Evolutionary conservation across 1,140 invertebrate species (phyloP).

Genomic region (Acromyrmex heyeri): DNA sequence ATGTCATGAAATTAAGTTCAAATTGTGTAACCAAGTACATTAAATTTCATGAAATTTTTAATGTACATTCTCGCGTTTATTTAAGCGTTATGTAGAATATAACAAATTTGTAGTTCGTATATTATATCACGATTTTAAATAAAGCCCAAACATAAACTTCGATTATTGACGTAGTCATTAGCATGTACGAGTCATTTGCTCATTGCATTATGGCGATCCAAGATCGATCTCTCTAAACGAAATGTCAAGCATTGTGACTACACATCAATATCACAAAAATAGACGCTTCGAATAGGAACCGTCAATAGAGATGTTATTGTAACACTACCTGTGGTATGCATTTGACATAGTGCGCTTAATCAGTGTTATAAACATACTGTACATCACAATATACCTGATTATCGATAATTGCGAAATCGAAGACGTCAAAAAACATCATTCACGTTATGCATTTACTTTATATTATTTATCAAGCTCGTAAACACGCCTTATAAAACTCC

Average conservation of each 20-base stretch:
- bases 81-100: background rate
- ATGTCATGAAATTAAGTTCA: too few species aligned
- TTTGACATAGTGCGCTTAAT: conserved; percentile 44
- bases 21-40: too few species aligned
- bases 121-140: conserved; percentile 17
- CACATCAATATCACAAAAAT: conserved; percentile 57
- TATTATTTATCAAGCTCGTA: conserved; percentile 13
- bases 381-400: conserved; percentile 30
- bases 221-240: conserved; percentile 48
- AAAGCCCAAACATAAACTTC: conserved; percentile 13
- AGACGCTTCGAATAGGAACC: conserved; percentile 51
- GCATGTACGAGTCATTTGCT: background rate
- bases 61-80: background rate
- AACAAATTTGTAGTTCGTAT: background rate
- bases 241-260: conserved; percentile 37
- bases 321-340: background rate
- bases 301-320: conserved; percentile 68
- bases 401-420: conserved; percentile 36
- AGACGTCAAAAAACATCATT: conserved; percentile 23
- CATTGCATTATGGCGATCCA: conserved; percentile 16
- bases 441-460: conserved; percentile 2
- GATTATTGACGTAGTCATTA: background rate
- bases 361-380: conserved; percentile 25
- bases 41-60: too few species aligned
- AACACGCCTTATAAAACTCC: conserved; percentile 8